phyloP scores from a whole-genome alignment of 2,888 invertebrate genomes.

The Hirudinaria manillensis region DNA sequence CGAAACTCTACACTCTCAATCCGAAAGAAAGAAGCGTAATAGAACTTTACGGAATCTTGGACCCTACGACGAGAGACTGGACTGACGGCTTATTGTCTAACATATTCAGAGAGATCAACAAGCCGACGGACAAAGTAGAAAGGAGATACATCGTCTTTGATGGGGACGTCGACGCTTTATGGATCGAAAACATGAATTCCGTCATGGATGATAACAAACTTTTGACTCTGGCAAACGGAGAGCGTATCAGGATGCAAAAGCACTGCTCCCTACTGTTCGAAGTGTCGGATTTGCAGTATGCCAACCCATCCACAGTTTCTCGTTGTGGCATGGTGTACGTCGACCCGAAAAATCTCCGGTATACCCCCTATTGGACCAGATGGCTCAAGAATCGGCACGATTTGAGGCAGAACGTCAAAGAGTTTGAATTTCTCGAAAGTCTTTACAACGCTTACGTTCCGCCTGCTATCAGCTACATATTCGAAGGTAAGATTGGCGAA shows the following conservation, averaged over 20 bases:
- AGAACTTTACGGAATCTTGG: slow-evolving; percentile 80
- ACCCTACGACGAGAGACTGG: slow-evolving; percentile 84
- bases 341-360: slow-evolving; percentile 82
- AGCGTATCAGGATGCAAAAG: slow-evolving; percentile 74
- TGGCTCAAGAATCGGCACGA: slow-evolving; percentile 61
- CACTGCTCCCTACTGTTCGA: slow-evolving; percentile 80
- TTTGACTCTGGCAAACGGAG: slow-evolving; percentile 81
- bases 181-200: slow-evolving; percentile 96
- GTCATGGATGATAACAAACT: slow-evolving; percentile 89
- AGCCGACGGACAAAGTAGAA: slow-evolving; percentile 67
- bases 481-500: slow-evolving; percentile 68
- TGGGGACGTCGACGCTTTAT: slow-evolving; percentile 86
- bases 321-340: slow-evolving; percentile 89
- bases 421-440: slow-evolving; percentile 41
- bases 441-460: slow-evolving; percentile 73
- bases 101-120: slow-evolving; percentile 84
- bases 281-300: slow-evolving; percentile 79
- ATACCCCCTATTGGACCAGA: slow-evolving; percentile 74
- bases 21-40: slow-evolving; percentile 84
- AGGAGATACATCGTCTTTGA: slow-evolving; percentile 80
- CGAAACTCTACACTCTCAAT: slow-evolving; percentile 74
- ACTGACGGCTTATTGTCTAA: slow-evolving; percentile 82
- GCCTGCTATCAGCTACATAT: slow-evolving; percentile 66
- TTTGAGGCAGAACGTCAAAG: slow-evolving; percentile 44
- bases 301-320: slow-evolving; percentile 86